A percentile compares a stretch with the other conserved stretches of the same genome.
phyloP scores from a whole-genome alignment of 2,797 vertebrate species.

The Sebastolobus altivelis region DNA sequence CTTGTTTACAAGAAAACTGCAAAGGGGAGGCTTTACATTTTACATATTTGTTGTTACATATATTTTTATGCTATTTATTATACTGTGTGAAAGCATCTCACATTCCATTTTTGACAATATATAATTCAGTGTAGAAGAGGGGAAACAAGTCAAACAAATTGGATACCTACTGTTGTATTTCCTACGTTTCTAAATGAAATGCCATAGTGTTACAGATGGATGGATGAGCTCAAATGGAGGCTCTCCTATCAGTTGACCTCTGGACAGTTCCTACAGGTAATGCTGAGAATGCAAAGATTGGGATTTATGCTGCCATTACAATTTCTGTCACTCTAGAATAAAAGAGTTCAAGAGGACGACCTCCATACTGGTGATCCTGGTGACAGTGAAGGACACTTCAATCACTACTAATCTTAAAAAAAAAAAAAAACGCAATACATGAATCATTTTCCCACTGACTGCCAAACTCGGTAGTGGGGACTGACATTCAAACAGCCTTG shows the following conservation, averaged over 20 bases:
- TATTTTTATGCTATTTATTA: neutral
- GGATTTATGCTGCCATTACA: constrained; percentile 60
- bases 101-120: neutral
- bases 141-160: neutral
- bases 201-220: neutral
- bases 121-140: constrained; percentile 4
- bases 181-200: constrained; percentile 7
- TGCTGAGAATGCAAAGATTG: constrained; percentile 59
- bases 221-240: constrained; percentile 9
- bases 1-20: neutral
- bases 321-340: constrained; percentile 65
- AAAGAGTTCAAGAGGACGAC: constrained; percentile 47
- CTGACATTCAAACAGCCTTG: constrained; percentile 60
- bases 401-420: constrained; percentile 45
- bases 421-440: constrained; percentile 11
- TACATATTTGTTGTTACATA: neutral
- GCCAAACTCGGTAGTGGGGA: constrained; percentile 10
- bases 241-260: constrained; percentile 30
- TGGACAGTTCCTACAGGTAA: constrained; percentile 34
- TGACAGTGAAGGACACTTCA: constrained; percentile 63
- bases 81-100: neutral
- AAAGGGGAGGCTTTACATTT: neutral
- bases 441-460: constrained; percentile 30
- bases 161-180: neutral
- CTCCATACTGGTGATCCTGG: constrained; percentile 33